Base-by-base conservation (phyloP, 2,113 vertebrate genomes). In the Alligator mississippiensis region DNA sequence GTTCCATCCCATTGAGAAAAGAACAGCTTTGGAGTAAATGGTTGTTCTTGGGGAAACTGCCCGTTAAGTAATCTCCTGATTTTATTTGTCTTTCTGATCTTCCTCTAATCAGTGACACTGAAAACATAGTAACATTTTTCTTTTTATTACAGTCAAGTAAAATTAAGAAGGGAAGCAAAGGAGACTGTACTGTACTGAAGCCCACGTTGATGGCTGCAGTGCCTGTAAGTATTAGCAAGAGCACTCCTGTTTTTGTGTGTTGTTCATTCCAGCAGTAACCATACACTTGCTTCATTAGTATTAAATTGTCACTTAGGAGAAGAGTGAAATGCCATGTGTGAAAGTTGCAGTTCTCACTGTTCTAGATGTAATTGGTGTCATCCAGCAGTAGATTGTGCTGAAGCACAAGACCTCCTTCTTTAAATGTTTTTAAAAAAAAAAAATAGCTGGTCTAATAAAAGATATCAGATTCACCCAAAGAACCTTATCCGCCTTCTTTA, bases 121-220 rank as follows among this genome's bases (percentile, higher is more conserved):
- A 47, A 47, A 47, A 47, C 7, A 80, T 80, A 47, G 47, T 47
- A 34, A 74, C 22, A 1, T 28, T 57, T 88, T 86, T 91, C 34
- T 13, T 47, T 47, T 62, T 92, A 28, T 97, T 97, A 11, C 96
- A 98, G 98, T 98, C 98, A 80, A 98, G 98, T 95, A 98, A 98
- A 97, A 98, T 98, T 92, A 98, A 98, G 94, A 98, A 98, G 78
- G 98, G 98, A 93, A 98, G 98, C 96, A 98, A 98, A 97, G 98
- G 98, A 76, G 98, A 98, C 75, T 98, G 98, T 68, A 96, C 96
- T 78, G 97, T 98, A 27, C 97, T 98, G 54, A 98, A 97, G 75
- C 98, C 98, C 62, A 98, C 98, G 1, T 95, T 98, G 84, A 98
- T 98, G 98, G 98, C 98, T 66, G 98, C 98, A 82, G 98, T 98